phyloP scores from a whole-genome alignment of 2,888 invertebrate genomes.

The Subacronicta megacephala region DNA sequence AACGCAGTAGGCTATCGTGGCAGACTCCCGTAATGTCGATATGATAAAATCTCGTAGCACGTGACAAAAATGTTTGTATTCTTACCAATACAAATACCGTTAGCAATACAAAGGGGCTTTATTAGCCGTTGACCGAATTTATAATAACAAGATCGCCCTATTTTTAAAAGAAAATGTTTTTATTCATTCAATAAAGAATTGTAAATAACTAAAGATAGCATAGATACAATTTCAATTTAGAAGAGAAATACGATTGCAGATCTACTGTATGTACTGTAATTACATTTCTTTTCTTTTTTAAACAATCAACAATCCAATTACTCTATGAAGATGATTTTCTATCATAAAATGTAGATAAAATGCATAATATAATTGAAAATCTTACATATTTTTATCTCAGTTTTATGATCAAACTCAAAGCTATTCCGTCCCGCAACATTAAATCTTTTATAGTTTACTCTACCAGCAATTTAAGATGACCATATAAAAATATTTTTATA shows the following conservation, averaged over 20 bases:
- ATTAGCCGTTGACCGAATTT: conserved; percentile 18
- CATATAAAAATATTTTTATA: conserved; percentile 32
- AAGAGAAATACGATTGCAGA: conserved; percentile 1
- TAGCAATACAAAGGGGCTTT: conserved; percentile 23
- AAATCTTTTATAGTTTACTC: conserved; percentile 33
- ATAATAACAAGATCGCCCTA: conserved; percentile 1
- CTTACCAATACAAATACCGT: conserved; percentile 3
- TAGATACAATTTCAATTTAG: conserved; percentile 3
- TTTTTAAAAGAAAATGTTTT: conserved; percentile 9
- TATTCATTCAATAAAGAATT: background rate
- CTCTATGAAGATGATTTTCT: background rate
- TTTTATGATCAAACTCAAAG: conserved; percentile 24
- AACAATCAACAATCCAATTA: conserved; percentile 3
- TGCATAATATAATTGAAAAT: conserved; percentile 12
- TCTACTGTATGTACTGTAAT: background rate
- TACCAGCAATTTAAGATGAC: conserved; percentile 14
- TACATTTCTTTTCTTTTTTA: conserved; percentile 1
- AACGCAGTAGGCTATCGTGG: no score
- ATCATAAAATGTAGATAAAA: background rate
- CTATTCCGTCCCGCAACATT: conserved; percentile 17
- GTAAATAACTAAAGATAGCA: background rate
- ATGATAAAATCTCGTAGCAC: no score
- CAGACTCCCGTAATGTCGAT: no score
- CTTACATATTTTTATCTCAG: background rate
- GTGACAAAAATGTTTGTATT: no score